Percentiles rank a stretch among this genome's conserved stretches.
Evolutionary conservation across 2,113 vertebrate genomes (phyloP).

Genomic region (Holacanthus passer): DNA sequence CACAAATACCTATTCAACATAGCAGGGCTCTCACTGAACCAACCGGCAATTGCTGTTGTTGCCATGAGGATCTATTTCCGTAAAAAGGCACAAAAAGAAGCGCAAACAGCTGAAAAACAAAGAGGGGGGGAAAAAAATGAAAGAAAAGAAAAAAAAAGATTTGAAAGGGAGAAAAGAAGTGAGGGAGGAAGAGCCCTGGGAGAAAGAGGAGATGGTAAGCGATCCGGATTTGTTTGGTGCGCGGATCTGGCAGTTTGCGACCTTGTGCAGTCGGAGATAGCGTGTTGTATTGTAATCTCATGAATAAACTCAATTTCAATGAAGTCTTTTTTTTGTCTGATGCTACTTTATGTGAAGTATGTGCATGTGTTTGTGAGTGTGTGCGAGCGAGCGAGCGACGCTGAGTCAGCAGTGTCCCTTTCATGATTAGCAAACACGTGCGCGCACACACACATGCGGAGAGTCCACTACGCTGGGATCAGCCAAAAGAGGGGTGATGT

Average conservation of each 20-base stretch:
- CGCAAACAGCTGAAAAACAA: slow-evolving; percentile 32
- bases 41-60: slow-evolving; percentile 35
- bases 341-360: slow-evolving; percentile 43
- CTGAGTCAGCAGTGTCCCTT: slow-evolving; percentile 67
- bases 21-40: slow-evolving; percentile 24
- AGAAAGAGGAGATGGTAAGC: slow-evolving; percentile 36
- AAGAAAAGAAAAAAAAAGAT: neutral
- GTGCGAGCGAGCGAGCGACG: slow-evolving; percentile 5
- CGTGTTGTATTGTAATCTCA: slow-evolving; percentile 43
- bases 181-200: neutral
- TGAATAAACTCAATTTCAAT: slow-evolving; percentile 69
- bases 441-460: slow-evolving; percentile 2
- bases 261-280: slow-evolving; percentile 56
- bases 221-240: slow-evolving; percentile 48
- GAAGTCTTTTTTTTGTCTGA: slow-evolving; percentile 31
- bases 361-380: neutral
- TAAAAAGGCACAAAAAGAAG: slow-evolving; percentile 34
- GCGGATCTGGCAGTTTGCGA: slow-evolving; percentile 40
- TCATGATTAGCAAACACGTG: slow-evolving; percentile 38
- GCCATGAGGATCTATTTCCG: slow-evolving; percentile 44
- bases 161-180: neutral
- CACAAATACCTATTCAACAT: slow-evolving; percentile 51
- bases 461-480: slow-evolving; percentile 27
- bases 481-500: slow-evolving; percentile 44
- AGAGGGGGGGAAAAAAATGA: neutral